phyloP scores from a whole-genome alignment of 2,888 invertebrate genomes.

The Rotaria magnacalcarata region DNA sequence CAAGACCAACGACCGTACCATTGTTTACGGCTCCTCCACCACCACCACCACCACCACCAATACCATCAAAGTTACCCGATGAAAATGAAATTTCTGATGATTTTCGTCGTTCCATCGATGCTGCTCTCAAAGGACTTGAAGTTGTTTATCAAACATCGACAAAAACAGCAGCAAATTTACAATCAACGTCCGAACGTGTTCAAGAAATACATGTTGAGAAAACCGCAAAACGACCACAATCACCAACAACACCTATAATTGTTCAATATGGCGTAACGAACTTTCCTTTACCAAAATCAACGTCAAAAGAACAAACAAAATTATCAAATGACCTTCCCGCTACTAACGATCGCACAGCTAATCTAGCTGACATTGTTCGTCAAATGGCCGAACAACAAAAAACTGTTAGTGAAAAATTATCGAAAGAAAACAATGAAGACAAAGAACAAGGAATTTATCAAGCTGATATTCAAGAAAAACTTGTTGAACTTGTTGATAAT shows the following conservation, averaged over 20 bases:
- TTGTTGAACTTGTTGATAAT: background rate
- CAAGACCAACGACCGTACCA: background rate
- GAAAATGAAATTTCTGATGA: constrained; percentile 25
- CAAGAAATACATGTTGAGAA: background rate
- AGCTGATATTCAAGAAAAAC: background rate
- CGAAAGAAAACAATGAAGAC: background rate
- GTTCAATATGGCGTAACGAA: constrained; percentile 9
- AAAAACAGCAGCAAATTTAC: background rate
- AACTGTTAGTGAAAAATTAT: background rate
- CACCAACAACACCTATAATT: background rate
- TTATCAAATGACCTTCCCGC: background rate
- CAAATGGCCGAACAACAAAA: constrained; percentile 33
- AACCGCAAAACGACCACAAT: background rate
- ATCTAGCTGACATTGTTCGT: background rate
- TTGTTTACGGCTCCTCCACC: background rate
- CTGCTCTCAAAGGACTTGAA: constrained; percentile 1
- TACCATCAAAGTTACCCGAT: background rate
- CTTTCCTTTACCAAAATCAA: background rate
- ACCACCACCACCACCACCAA: background rate
- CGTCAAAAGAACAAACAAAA: background rate
- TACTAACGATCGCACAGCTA: background rate
- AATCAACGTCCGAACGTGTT: background rate
- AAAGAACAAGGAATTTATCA: background rate
- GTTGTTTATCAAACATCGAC: background rate
- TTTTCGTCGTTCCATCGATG: constrained; percentile 36